Base-by-base conservation (phyloP, 2,888 invertebrate species). In the Agonum fuliginosum region DNA sequence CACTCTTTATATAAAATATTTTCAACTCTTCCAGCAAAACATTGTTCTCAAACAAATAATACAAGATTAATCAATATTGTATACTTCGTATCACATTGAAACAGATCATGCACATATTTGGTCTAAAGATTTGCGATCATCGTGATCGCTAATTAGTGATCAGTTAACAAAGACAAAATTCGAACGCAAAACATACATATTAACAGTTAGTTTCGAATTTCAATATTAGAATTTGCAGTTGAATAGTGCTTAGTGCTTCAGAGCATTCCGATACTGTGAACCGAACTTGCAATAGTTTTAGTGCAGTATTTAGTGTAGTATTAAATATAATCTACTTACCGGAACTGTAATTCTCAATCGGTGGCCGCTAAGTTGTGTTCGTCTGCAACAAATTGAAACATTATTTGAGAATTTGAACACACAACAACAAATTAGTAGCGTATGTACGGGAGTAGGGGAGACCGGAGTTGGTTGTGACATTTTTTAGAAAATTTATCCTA, bases 291-390 rank as follows among this genome's bases (percentile, higher is more conserved):
- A 43, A 43, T 54, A 54, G 22, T 54, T 54, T 10, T 12, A 54
- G 12, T 24, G 12, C 4, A 37, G 3, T 10, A 37, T n/a, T n/a
- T n/a, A n/a, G n/a, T n/a, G n/a, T n/a, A n/a, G n/a, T n/a, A n/a
- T n/a, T n/a, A 54, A 24, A 12, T 54, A 8, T 54, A 54, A 24
- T 24, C 24, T 54, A 54, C 54, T 54, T 54, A 54, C 24, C 37
- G 0, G 22, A 54, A 20, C 24, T 20, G 22, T 2, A 22, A 24
- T 54, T 24, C 20, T 22, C 10, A 54, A n/a, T 24, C 22, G n/a
- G 20, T n/a, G 6, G 22, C 2, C 2, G 2, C 5, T 14, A 14
- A 12, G 5, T n/a, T n/a, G 24, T 8, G 20, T n/a, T 22, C 20
- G 8, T 2, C 54, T 54, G 24, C 1, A 54, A 54, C 24, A 24